A percentile compares a stretch with the other conserved stretches of the same genome.
Evolutionary conservation across 2,888 invertebrate genomes (phyloP).

Genomic region (Drosophila falleni): DNA sequence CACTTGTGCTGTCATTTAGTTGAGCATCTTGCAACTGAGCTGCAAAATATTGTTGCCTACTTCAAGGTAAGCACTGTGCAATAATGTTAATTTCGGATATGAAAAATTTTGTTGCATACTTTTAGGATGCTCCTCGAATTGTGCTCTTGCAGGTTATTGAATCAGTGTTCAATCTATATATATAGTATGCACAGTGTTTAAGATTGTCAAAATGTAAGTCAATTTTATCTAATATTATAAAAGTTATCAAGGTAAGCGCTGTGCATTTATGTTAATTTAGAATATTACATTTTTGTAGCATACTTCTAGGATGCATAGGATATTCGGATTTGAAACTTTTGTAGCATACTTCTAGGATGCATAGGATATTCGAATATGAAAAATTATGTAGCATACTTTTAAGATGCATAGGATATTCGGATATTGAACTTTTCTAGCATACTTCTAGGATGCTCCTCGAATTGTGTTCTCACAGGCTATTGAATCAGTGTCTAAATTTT

Average conservation of each 20-base stretch:
- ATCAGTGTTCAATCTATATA: no score
- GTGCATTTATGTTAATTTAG: conserved; percentile 21
- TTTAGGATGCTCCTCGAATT: neutral
- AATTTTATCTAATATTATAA: neutral
- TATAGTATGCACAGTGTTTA: no score
- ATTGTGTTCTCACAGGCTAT: no score
- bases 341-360: no score
- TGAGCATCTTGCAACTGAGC: conserved; percentile 44
- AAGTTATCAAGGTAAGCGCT: conserved; percentile 42
- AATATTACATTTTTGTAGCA: no score
- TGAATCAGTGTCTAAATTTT: no score
- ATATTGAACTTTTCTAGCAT: no score
- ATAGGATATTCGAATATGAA: neutral
- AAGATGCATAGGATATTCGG: no score
- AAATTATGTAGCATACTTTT: neutral
- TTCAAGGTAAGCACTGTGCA: conserved; percentile 39
- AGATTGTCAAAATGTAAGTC: neutral
- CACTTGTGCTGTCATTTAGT: conserved; percentile 52
- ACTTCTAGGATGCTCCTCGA: neutral
- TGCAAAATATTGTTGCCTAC: conserved; percentile 50
- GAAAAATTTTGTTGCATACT: conserved; percentile 4
- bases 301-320: no score
- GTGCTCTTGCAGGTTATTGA: no score
- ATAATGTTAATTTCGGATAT: conserved; percentile 15
- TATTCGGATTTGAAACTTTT: no score